Conservation (phyloP, 2,888 invertebrate genomes). For the Drymonia ruficornis region DNA sequence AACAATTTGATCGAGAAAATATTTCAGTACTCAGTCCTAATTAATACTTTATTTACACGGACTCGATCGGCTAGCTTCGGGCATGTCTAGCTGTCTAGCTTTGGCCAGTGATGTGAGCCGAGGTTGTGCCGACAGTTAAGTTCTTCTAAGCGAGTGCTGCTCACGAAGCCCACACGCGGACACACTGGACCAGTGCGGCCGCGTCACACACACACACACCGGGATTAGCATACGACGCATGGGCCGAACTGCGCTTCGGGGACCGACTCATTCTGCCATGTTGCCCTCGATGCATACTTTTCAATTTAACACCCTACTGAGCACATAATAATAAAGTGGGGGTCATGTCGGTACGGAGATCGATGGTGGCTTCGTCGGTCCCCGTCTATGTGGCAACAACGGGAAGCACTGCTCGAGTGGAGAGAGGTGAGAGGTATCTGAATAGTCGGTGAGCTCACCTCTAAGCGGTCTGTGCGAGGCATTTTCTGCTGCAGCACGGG, state of each 20-base stretch:
- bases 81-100: slow-evolving; percentile 64
- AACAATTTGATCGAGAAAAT: slow-evolving; percentile 25
- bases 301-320: not conserved
- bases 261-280: slow-evolving; percentile 52
- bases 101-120: slow-evolving; percentile 23
- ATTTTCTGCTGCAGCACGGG: slow-evolving; percentile 96
- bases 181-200: slow-evolving; percentile 58
- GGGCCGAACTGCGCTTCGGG: slow-evolving; percentile 58
- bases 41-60: slow-evolving; percentile 32
- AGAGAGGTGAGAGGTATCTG: slow-evolving; percentile 19
- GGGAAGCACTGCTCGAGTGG: slow-evolving; percentile 67
- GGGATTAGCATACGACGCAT: slow-evolving; percentile 62
- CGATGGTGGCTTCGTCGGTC: slow-evolving; percentile 53
- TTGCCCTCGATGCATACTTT: not conserved
- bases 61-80: slow-evolving; percentile 55
- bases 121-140: slow-evolving; percentile 66
- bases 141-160: slow-evolving; percentile 79
- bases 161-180: slow-evolving; percentile 74
- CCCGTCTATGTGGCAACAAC: slow-evolving; percentile 64
- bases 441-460: slow-evolving; percentile 88
- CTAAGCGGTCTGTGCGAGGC: slow-evolving; percentile 97
- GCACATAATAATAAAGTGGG: not conserved
- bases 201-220: slow-evolving; percentile 65
- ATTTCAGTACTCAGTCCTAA: slow-evolving; percentile 16
- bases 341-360: not conserved